Evolutionary conservation across 2,888 invertebrate genomes (phyloP), one percentile per base, ranked within the genome.

Genomic region (Horisme vitalbata): DNA sequence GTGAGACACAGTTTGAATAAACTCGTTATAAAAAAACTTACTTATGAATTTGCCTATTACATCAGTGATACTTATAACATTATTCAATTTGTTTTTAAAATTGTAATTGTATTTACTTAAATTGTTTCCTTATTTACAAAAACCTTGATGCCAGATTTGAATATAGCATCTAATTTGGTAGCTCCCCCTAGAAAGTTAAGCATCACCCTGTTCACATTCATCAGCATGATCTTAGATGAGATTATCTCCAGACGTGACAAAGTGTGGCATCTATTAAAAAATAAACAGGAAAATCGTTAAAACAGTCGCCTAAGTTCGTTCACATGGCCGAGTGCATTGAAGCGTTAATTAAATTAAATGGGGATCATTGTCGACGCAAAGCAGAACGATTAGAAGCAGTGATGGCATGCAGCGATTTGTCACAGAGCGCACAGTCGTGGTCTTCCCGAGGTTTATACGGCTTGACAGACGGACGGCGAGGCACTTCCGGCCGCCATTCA

Each of bases 331-430:
- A 69, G 68, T 65, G 70, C 72, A 78, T 69, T 77, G 70, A 58
- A 78, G 77, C 79, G 80, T 80, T 85, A 84, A 85, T 86, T 83
- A 75, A 83, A 84, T 83, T 79, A 84, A 79, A 75, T 71, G 68
- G 68, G 71, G 72, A 77, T 78, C 73, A 78, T 81, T 79, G 75
- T 76, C 62, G 66, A 68, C 55, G 67, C 63, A 71, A 68, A 72
- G 73, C 75, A 75, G 71, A 79, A 77, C 76, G 76, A 68, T 75
- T 71, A 71, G 67, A 70, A 63, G 63, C 57, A 73, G 61, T 59
- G 72, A 71, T 67, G 79, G 81, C 80, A 79, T 71, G 85, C 80
- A 71, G 71, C 74, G 72, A 86, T 87, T 87, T 79, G 87, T 84
- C 83, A 86, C 83, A 81, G n/a, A n/a, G 82, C 65, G 57, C 61